These are phyloP conservation scores for Burhinus oedicnemus DNA, from an alignment of 2,113 vertebrate genomes.

Conservation along the genomic window DNA sequence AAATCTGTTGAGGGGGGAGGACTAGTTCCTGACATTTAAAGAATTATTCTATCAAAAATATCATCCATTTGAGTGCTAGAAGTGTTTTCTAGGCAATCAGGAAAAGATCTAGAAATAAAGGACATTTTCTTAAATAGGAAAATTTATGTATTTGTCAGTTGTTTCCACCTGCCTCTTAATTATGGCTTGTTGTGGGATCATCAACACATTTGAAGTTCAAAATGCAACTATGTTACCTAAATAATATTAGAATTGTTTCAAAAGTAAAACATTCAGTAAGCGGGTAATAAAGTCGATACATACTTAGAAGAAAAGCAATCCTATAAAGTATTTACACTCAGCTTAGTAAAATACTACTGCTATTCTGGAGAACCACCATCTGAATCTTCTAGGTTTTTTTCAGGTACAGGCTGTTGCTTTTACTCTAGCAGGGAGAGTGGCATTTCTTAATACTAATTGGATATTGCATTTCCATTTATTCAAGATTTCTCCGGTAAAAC, in stretches of 20 bases:
- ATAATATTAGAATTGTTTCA: background rate
- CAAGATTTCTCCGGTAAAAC: background rate
- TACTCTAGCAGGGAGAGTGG: background rate
- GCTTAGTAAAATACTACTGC: background rate
- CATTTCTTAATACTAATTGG: background rate
- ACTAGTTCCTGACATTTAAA: background rate
- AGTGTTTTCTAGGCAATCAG: background rate
- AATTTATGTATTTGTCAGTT: background rate
- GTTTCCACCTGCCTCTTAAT: background rate
- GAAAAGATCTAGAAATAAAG: background rate
- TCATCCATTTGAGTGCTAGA: background rate
- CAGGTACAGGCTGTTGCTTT: background rate
- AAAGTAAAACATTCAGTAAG: background rate
- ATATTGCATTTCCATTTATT: background rate
- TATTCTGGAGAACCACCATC: background rate
- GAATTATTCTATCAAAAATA: background rate
- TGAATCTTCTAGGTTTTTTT: background rate
- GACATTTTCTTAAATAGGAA: background rate
- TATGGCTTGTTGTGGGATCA: background rate
- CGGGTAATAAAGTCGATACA: background rate
- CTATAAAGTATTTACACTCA: background rate
- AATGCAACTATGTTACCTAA: background rate
- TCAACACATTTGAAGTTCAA: background rate
- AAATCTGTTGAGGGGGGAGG: background rate
- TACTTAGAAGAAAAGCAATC: background rate